Percentiles rank a stretch among this genome's conserved stretches.
phyloP scores from a whole-genome alignment of 2,797 vertebrate species.

The Tympanoctomys barrerae region DNA sequence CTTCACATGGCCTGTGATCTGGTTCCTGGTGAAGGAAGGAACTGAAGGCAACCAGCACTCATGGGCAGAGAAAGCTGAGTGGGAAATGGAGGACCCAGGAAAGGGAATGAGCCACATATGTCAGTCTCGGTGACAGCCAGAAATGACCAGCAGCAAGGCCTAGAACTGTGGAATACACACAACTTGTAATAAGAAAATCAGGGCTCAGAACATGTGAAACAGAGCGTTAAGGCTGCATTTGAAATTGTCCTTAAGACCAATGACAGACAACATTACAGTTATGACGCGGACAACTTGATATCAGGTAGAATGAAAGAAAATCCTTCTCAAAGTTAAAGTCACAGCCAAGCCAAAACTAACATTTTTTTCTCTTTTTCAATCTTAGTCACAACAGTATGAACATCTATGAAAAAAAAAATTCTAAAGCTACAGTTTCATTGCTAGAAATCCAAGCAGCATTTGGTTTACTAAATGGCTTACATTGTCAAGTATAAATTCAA shows the following conservation, averaged over 20 bases:
- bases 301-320: constrained; percentile 26
- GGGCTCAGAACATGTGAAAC: constrained; percentile 39
- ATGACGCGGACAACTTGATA: neutral
- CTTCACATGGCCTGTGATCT: constrained; percentile 66
- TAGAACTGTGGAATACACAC: constrained; percentile 60
- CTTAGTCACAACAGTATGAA: neutral
- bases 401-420: neutral
- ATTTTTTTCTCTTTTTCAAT: constrained; percentile 5
- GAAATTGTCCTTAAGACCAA: constrained; percentile 50
- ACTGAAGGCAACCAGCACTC: neutral
- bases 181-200: constrained; percentile 64
- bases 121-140: constrained; percentile 67
- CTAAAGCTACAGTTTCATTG: neutral
- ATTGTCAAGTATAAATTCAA: constrained; percentile 6
- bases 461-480: neutral
- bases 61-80: constrained; percentile 51
- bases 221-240: constrained; percentile 67
- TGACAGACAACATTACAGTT: neutral
- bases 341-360: neutral
- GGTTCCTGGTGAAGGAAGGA: neutral
- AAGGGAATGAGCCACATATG: constrained; percentile 11
- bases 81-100: constrained; percentile 25
- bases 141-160: constrained; percentile 38
- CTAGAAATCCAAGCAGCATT: neutral
- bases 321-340: constrained; percentile 59